Base-by-base conservation (phyloP, 1,140 invertebrate species). In the Aphelenchoides avenae region DNA sequence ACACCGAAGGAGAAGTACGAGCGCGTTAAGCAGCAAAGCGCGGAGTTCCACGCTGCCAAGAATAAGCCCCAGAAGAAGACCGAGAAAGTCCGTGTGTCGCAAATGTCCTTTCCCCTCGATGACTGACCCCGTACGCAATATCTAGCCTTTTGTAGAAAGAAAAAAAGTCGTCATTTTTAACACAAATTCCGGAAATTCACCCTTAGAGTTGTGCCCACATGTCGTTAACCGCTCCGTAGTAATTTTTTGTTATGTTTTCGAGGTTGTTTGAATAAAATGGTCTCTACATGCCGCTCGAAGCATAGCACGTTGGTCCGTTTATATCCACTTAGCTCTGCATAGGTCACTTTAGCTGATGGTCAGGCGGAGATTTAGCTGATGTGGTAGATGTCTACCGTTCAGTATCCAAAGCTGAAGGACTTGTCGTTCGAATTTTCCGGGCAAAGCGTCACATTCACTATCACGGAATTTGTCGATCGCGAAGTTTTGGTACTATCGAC, bases 1-100 rank as follows among this genome's bases (percentile, higher is more conserved):
- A 34, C 64, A 27, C 52, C 48, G 15, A 37, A 68, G 43, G 57
- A 69, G 49, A 48, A 41, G 5, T 50, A 61, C 47, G 42, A 48
- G 20, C n/a, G 6, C 24, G 20, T 29, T 30, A 34, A 43, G 33
- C 22, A 55, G 11, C 9, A 15, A 13, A 42, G 48, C 46, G 50
- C 51, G 31, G 50, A 58, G 58, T 22, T 50, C 26, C 50, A 26
- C 29, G 51, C 51, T 3, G n/a, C 13, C 46, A 26, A 52, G 15
- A 34, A 30, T 13, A 26, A 51, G 18, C 52, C 22, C 22, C n/a
- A 15, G 47, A 39, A 52, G 15, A 48, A 52, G 30, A 24, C 37
- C 37, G 29, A 26, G 9, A 29, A 20, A 39, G 13, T 13, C 15
- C 15, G 42, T 37, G 13, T 7, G 13, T 52, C 15, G 9, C 15